Evolutionary conservation across 2,888 invertebrate species (phyloP).

Genomic region (Synanthedon vespiformis): DNA sequence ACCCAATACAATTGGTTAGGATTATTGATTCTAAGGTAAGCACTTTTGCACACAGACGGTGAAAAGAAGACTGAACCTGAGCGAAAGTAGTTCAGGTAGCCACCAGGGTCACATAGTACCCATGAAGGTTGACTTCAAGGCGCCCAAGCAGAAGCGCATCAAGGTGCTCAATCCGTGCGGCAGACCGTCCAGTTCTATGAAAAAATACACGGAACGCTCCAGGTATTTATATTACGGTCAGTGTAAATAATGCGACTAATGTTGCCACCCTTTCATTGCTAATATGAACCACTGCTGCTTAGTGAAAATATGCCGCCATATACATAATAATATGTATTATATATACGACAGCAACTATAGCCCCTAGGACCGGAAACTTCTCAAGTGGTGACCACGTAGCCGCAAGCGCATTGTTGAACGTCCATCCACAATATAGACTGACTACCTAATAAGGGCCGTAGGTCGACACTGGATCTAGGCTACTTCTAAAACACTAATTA

Average conservation of each 20-base stretch:
- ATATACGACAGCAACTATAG: no score
- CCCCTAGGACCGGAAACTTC: no score
- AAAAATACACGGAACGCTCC: slow-evolving; percentile 67
- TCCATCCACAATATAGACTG: no score
- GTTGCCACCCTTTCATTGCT: no score
- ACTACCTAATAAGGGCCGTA: no score
- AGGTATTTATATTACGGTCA: slow-evolving; percentile 31
- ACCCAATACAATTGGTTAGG: background rate
- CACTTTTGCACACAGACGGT: slow-evolving; percentile 68
- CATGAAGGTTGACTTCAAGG: slow-evolving; percentile 75
- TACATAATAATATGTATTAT: no score
- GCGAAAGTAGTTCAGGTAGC: slow-evolving; percentile 72
- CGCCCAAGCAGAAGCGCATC: slow-evolving; percentile 71
- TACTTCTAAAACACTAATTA: no score
- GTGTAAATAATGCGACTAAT: no score
- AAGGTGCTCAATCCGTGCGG: slow-evolving; percentile 62
- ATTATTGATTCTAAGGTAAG: slow-evolving; percentile 8
- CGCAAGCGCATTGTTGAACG: no score
- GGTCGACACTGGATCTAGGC: no score
- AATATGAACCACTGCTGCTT: no score
- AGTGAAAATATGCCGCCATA: no score
- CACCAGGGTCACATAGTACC: slow-evolving; percentile 68
- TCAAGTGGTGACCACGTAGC: background rate
- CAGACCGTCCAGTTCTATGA: slow-evolving; percentile 68
- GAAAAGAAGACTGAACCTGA: slow-evolving; percentile 85